Conservation (phyloP, 1,140 invertebrate genomes). For the Eriocheir sinensis region DNA sequence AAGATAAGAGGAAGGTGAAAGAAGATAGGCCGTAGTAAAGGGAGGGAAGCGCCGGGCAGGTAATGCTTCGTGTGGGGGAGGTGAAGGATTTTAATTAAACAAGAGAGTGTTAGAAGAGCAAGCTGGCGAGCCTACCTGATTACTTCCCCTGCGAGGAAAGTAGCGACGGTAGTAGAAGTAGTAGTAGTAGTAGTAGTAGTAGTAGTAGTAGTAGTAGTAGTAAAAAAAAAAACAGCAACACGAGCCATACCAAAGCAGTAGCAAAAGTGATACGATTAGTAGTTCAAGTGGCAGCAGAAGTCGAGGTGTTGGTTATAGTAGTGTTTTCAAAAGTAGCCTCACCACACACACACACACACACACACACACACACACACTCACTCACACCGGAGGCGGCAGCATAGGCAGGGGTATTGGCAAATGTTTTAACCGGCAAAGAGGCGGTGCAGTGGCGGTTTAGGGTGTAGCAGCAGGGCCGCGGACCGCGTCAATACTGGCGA, state of each 20-base stretch:
- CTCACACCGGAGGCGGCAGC: not conserved
- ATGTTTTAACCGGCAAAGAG: no score
- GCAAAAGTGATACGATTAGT: not conserved
- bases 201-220: not conserved
- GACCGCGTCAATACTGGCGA: not conserved
- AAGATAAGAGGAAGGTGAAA: not conserved
- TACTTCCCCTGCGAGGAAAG: not conserved
- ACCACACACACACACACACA: conserved; percentile 7
- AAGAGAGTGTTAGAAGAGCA: not conserved
- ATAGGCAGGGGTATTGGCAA: no score
- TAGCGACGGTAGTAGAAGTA: not conserved
- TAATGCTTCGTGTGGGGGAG: conserved; percentile 27
- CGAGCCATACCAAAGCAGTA: not conserved
- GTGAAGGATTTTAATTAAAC: conserved; percentile 16
- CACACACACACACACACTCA: not conserved
- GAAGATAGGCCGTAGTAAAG: not conserved
- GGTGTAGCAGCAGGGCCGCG: not conserved
- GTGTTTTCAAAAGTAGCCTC: not conserved
- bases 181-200: not conserved
- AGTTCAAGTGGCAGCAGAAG: not conserved
- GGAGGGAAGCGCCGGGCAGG: not conserved
- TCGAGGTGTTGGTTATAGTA: not conserved
- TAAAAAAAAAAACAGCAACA: not conserved
- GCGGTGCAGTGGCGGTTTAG: not conserved
- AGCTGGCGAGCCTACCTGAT: conserved; percentile 6